These are phyloP conservation scores for Marcusenius ussheri DNA, from an alignment of 2,113 vertebrate genomes.

Conservation along the genomic window DNA sequence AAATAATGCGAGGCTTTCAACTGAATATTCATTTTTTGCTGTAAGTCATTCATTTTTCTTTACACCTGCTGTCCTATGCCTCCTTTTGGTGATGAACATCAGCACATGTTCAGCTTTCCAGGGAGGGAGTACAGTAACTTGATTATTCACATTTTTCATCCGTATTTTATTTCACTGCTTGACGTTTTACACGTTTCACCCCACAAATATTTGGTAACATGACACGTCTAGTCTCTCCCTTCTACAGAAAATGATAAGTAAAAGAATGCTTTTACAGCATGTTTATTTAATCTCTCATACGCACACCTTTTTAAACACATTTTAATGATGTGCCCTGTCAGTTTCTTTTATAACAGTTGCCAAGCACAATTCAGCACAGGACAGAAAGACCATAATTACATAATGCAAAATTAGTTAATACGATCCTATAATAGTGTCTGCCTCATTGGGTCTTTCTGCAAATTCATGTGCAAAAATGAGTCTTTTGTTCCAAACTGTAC, in stretches of 20 bases:
- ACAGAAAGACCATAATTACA: not conserved
- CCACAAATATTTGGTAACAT: not conserved
- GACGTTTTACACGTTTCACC: not conserved
- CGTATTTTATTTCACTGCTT: not conserved
- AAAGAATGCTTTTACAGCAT: not conserved
- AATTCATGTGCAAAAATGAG: not conserved
- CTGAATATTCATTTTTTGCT: not conserved
- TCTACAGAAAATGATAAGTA: not conserved
- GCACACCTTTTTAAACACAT: not conserved
- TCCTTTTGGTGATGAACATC: not conserved
- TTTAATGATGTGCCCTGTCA: not conserved
- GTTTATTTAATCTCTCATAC: not conserved
- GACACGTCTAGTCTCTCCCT: not conserved
- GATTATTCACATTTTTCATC: not conserved
- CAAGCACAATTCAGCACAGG: slow-evolving; percentile 2
- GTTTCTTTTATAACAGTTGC: not conserved
- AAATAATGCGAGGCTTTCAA: not conserved
- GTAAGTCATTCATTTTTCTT: not conserved
- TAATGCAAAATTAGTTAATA: not conserved
- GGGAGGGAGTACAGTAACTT: not conserved
- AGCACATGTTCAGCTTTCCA: not conserved
- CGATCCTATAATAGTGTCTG: not conserved
- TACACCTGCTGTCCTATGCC: not conserved
- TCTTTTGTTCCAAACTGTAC: not conserved
- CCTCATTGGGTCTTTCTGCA: not conserved